Conservation (phyloP, 2,888 invertebrate species). For the Eupithecia pulchellata region DNA sequence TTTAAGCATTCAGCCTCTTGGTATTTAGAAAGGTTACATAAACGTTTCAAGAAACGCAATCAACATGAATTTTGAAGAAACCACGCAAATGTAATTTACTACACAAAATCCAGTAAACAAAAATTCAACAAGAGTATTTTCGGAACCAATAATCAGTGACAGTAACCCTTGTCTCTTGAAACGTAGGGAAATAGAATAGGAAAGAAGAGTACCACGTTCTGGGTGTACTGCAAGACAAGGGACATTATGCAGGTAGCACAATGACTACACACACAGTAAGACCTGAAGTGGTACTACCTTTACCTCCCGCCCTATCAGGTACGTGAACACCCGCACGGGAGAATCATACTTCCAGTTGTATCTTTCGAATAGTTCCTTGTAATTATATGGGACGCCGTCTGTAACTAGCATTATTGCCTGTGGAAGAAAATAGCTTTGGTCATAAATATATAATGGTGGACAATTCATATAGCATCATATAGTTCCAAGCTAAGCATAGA, state of each 20-base stretch:
- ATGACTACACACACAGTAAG: slow-evolving; percentile 85
- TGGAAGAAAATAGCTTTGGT: slow-evolving; percentile 23
- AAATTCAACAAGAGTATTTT: too few species aligned
- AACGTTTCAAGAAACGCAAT: slow-evolving; percentile 25
- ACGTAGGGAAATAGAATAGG: slow-evolving; percentile 38
- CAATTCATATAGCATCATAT: too few species aligned
- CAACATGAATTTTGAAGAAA: not conserved
- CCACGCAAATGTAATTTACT: slow-evolving; percentile 3
- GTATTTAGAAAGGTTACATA: slow-evolving; percentile 29
- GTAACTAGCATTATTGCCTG: slow-evolving; percentile 99
- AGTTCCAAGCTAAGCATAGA: too few species aligned
- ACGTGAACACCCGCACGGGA: slow-evolving; percentile 98
- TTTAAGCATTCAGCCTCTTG: slow-evolving; percentile 11
- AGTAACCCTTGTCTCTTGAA: slow-evolving; percentile 31
- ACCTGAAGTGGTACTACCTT: slow-evolving; percentile 86
- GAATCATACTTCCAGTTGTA: slow-evolving; percentile 94
- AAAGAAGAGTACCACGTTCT: slow-evolving; percentile 80
- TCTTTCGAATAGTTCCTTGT: slow-evolving; percentile 95
- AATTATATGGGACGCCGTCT: slow-evolving; percentile 98
- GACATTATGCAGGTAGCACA: slow-evolving; percentile 84
- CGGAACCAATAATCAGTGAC: not conserved
- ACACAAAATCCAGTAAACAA: not conserved
- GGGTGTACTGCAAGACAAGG: slow-evolving; percentile 80
- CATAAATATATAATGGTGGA: not conserved
- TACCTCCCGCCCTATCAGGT: slow-evolving; percentile 96